phyloP scores from a whole-genome alignment of 1,140 invertebrate genomes.

The Leptinotarsa lineolata region DNA sequence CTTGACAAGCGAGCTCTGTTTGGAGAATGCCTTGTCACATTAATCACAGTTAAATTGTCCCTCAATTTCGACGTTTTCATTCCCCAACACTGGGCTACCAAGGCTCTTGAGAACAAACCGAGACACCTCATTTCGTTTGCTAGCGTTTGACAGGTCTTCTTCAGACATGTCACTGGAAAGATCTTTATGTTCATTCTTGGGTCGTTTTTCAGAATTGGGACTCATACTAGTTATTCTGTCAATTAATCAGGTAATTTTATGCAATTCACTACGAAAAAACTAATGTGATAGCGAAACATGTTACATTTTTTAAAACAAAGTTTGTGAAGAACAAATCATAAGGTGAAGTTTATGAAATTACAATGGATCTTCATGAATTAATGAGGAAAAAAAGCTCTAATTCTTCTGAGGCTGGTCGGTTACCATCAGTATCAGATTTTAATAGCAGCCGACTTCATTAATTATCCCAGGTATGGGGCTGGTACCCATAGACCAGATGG shows the following conservation, averaged over 20 bases:
- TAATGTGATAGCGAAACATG: too few relatives aligned
- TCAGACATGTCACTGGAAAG: constrained; percentile 55
- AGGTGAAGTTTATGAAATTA: too few relatives aligned
- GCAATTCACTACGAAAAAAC: too few relatives aligned
- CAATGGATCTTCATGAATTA: too few relatives aligned
- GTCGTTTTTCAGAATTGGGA: constrained; percentile 64
- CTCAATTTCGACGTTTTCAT: constrained; percentile 62
- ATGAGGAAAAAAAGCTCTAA: constrained; percentile 64
- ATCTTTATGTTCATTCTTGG: constrained; percentile 61
- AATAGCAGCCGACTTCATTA: constrained; percentile 54
- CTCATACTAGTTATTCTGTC: constrained; percentile 64
- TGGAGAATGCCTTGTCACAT: constrained; percentile 98
- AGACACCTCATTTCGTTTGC: constrained; percentile 45
- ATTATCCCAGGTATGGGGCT: constrained; percentile 55
- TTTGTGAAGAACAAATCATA: too few relatives aligned
- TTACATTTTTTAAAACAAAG: too few relatives aligned
- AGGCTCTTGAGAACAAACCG: constrained; percentile 50
- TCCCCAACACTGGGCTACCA: constrained; percentile 48
- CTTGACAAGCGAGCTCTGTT: constrained; percentile 95
- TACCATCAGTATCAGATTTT: constrained; percentile 56
- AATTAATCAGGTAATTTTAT: too few relatives aligned
- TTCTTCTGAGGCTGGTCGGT: constrained; percentile 58
- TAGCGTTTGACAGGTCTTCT: constrained; percentile 46
- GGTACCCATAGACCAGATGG: constrained; percentile 66
- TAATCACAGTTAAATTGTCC: constrained; percentile 94